A percentile compares a stretch with the other conserved stretches of the same genome.
Conservation (phyloP, 2,888 invertebrate genomes). For the Catocala sponsa region DNA sequence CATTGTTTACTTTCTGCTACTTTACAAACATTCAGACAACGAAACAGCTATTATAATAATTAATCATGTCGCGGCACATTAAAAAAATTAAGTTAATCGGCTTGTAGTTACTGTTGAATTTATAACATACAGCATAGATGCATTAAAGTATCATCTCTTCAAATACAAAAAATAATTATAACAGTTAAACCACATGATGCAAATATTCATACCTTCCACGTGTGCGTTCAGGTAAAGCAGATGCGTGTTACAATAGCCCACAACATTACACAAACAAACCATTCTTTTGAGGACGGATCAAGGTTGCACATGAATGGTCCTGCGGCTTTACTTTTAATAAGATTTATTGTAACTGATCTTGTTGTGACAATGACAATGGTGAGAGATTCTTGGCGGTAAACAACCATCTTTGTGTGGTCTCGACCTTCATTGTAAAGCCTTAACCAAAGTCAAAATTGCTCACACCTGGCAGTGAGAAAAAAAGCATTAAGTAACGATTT, state of each 20-base stretch:
- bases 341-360: conserved; percentile 88
- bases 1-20: no score
- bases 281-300: conserved; percentile 75
- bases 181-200: conserved; percentile 2
- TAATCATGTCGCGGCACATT: no score
- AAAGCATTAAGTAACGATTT: conserved; percentile 29
- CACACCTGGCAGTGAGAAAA: conserved; percentile 72
- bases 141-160: not conserved
- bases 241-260: conserved; percentile 75
- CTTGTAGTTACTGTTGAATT: no score
- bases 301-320: conserved; percentile 73
- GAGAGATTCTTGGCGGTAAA: conserved; percentile 75
- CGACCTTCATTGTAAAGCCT: conserved; percentile 62
- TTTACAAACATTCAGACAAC: no score
- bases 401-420: conserved; percentile 83
- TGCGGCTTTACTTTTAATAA: conserved; percentile 81
- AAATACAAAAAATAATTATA: not conserved
- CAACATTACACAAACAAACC: conserved; percentile 72
- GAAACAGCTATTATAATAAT: no score
- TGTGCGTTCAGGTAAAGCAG: conserved; percentile 69
- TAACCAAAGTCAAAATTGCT: conserved; percentile 74
- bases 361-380: conserved; percentile 86
- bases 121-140: no score
- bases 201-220: conserved; percentile 21
- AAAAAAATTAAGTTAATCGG: no score